A percentile compares a stretch with the other conserved stretches of the same genome.
Evolutionary conservation across 2,797 vertebrate species (phyloP).

Genomic region (Bovichtus diacanthus): DNA sequence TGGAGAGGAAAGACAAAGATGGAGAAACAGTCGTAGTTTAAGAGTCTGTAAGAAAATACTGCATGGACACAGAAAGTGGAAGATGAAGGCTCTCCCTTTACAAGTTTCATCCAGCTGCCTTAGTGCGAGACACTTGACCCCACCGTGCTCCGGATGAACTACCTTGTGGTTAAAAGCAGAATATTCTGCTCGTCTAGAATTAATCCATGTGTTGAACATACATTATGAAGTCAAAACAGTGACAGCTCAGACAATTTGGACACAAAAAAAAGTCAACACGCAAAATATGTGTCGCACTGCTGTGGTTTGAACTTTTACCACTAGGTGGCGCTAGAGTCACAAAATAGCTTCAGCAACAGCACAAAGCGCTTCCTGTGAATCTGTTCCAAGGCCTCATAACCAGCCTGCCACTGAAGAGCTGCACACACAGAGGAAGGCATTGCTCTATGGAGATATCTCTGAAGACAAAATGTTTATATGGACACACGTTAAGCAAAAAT

Average conservation of each 20-base stretch:
- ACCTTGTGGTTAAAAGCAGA: neutral
- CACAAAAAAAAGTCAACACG: neutral
- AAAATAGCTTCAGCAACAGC: neutral
- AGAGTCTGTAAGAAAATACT: neutral
- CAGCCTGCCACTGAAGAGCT: neutral
- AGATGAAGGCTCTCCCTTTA: neutral
- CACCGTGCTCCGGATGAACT: neutral
- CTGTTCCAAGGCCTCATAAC: conserved; percentile 22
- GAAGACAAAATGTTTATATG: neutral
- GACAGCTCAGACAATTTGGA: too few species aligned
- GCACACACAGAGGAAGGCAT: neutral
- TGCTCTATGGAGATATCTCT: neutral
- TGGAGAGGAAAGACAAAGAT: neutral
- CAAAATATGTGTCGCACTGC: accelerated
- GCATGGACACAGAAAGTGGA: neutral
- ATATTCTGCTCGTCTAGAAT: neutral
- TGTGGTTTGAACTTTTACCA: conserved; percentile 37
- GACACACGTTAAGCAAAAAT: neutral
- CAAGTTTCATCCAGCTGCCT: neutral
- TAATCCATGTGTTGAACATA: neutral
- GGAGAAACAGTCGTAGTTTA: neutral
- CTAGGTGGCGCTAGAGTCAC: conserved; percentile 41
- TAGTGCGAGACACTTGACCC: neutral
- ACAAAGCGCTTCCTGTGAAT: neutral
- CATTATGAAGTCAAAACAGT: neutral